Evolutionary conservation across 2,888 invertebrate genomes (phyloP).

Genomic region (Fabriciana adippe): DNA sequence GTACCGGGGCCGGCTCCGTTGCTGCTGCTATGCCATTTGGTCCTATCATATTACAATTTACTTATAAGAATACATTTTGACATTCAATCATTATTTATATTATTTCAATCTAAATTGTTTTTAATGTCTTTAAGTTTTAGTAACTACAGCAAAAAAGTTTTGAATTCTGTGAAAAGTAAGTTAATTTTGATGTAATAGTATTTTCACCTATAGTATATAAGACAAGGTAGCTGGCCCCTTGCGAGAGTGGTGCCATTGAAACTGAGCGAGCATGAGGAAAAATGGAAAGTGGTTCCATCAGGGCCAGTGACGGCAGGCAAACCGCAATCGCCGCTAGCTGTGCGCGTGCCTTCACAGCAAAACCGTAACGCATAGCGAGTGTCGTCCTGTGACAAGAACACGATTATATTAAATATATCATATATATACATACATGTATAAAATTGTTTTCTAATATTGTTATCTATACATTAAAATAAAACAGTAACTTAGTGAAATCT

Average conservation of each 20-base stretch:
- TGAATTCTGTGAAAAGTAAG: no score
- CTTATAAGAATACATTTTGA: no score
- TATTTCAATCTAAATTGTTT: no score
- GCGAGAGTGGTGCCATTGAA: constrained; percentile 98
- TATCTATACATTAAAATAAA: no score
- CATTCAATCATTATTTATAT: no score
- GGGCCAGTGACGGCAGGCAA: constrained; percentile 93
- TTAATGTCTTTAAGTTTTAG: neutral
- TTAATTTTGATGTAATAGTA: no score
- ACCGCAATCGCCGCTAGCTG: constrained; percentile 97
- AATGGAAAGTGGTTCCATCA: constrained; percentile 95
- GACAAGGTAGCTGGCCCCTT: constrained; percentile 96
- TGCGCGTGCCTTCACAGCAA: constrained; percentile 94
- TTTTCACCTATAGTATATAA: constrained; percentile 91
- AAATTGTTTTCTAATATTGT: neutral
- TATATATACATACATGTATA: neutral
- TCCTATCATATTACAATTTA: neutral
- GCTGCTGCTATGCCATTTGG: constrained; percentile 15
- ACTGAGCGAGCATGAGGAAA: constrained; percentile 94
- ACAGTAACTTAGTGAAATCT: no score
- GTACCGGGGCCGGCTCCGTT: neutral
- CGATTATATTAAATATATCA: no score
- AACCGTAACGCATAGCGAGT: constrained; percentile 94
- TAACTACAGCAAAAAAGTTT: neutral
- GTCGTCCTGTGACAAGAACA: constrained; percentile 87